Conservation (phyloP, 1,140 invertebrate species). For the Ctenoplectra terminalis region DNA sequence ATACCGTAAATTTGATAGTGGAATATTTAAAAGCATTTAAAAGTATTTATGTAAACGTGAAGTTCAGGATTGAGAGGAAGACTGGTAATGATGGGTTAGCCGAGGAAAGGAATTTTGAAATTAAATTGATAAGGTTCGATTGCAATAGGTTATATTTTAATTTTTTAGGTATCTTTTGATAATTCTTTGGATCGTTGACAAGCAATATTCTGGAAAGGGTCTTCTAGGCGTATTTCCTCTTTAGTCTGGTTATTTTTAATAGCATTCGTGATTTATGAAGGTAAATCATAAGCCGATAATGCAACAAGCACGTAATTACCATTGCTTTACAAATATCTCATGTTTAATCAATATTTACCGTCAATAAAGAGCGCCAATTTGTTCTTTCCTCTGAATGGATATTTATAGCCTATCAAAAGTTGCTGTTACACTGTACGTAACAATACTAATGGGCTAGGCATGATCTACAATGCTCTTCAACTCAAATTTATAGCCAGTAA, state of each 20-base stretch:
- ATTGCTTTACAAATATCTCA: constrained; percentile 12
- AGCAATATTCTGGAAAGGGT: too few relatives aligned
- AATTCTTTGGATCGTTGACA: too few relatives aligned
- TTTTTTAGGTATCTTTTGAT: too few relatives aligned
- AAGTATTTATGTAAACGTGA: too few relatives aligned
- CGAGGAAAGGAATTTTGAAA: too few relatives aligned
- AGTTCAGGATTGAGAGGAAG: too few relatives aligned
- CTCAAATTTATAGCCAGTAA: neutral
- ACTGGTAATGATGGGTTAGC: too few relatives aligned
- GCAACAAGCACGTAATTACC: neutral
- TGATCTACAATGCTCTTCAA: neutral
- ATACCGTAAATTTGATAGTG: too few relatives aligned
- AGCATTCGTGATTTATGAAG: neutral
- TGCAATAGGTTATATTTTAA: too few relatives aligned
- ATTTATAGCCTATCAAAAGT: constrained; percentile 19
- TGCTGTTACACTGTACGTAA: neutral
- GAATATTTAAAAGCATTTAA: too few relatives aligned
- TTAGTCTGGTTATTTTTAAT: neutral
- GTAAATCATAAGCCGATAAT: neutral
- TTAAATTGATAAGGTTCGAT: too few relatives aligned
- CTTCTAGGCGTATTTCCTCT: neutral
- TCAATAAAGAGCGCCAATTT: constrained; percentile 15
- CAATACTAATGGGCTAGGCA: too few relatives aligned
- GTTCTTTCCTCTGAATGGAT: constrained; percentile 20
- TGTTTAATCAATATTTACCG: constrained; percentile 22